These are phyloP conservation scores for Nasonia giraulti DNA, from an alignment of 1,140 invertebrate species.

Conservation along the genomic window DNA sequence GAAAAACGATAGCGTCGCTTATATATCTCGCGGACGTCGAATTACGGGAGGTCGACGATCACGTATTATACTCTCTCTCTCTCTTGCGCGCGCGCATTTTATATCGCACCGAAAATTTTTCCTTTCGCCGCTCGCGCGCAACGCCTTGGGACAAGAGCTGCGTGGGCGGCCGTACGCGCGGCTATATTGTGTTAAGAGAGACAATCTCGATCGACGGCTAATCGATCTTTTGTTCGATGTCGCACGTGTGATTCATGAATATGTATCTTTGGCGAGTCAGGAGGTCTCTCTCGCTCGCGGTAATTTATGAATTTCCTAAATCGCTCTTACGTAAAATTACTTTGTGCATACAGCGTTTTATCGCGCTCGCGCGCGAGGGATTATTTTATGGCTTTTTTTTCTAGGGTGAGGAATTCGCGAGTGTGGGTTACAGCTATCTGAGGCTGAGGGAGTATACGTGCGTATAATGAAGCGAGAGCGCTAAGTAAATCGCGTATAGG, in stretches of 20 bases:
- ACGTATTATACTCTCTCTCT: not conserved
- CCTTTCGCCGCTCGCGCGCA: not conserved
- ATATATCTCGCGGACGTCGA: conserved; percentile 11
- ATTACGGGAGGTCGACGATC: conserved; percentile 21
- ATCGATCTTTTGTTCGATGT: conserved; percentile 45
- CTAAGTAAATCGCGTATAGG: not conserved
- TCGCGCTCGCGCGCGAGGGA: not conserved
- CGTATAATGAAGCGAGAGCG: not conserved
- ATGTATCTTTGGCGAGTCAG: conserved; percentile 40
- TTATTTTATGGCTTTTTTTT: conserved; percentile 18
- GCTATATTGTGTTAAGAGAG: not conserved
- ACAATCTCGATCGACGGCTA: conserved; percentile 33
- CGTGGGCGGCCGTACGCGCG: conserved; percentile 4
- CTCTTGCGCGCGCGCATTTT: not conserved
- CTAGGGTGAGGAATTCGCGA: not conserved
- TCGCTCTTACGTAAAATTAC: conserved; percentile 39
- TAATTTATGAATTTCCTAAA: conserved; percentile 47
- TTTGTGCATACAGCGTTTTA: conserved; percentile 10
- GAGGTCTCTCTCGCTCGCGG: conserved; percentile 2
- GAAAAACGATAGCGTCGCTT: conserved; percentile 28
- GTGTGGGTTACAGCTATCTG: not conserved
- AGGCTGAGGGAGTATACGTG: not conserved
- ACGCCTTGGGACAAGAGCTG: not conserved
- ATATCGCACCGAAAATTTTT: conserved; percentile 20
- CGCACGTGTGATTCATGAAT: conserved; percentile 40